Evolutionary conservation across 2,797 vertebrate genomes (phyloP).

Genomic region (Gouania willdenowi): DNA sequence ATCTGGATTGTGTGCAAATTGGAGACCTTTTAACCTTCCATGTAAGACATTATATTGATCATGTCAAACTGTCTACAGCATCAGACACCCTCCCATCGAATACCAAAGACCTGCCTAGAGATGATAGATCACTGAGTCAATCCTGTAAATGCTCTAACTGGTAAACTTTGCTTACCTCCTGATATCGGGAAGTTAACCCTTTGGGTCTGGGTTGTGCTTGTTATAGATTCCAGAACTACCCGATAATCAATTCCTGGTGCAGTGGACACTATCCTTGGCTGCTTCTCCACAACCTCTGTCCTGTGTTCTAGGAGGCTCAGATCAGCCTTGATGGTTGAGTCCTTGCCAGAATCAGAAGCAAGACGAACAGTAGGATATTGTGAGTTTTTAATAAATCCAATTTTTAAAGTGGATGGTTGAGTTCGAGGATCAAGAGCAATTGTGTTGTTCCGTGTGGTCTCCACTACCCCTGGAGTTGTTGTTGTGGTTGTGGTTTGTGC

Average conservation of each 20-base stretch:
- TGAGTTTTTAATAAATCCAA: conserved; percentile 6
- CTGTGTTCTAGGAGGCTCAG: conserved; percentile 8
- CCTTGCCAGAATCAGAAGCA: conserved; percentile 6
- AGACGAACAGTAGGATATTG: background rate
- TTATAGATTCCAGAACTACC: conserved; percentile 25
- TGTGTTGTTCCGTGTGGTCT: conserved; percentile 18
- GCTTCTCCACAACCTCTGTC: conserved; percentile 3
- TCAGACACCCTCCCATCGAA: conserved; percentile 38
- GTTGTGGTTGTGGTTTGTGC: conserved; percentile 28
- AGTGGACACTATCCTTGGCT: conserved; percentile 12
- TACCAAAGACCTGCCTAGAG: conserved; percentile 24
- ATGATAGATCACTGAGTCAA: conserved; percentile 56
- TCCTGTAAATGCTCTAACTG: conserved; percentile 31
- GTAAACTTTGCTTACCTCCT: conserved; percentile 64
- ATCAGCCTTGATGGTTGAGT: conserved; percentile 1
- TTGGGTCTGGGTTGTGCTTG: conserved; percentile 40
- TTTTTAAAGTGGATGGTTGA: conserved; percentile 10
- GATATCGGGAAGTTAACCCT: conserved; percentile 39
- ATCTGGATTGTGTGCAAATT: conserved; percentile 32
- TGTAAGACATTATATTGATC: conserved; percentile 30
- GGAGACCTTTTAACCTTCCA: conserved; percentile 11
- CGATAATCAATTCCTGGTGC: conserved; percentile 11
- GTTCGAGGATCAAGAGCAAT: conserved; percentile 1
- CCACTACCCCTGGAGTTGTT: conserved; percentile 17
- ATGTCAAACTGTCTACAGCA: conserved; percentile 12